Base-by-base conservation (phyloP, 2,888 invertebrate species). In the Xestia rhomboidea region DNA sequence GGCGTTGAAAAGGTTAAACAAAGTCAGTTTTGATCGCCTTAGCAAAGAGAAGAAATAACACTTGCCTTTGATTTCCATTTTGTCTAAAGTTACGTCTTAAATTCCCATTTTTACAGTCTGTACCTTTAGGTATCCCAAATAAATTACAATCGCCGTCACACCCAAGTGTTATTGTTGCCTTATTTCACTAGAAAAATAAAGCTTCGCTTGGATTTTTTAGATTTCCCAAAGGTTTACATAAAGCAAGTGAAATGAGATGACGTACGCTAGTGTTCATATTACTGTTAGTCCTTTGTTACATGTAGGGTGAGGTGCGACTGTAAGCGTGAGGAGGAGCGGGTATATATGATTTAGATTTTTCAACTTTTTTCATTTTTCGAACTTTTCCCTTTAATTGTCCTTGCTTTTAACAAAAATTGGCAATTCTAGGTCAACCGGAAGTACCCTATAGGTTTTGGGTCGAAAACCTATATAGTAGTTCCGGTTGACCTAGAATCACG, bases 211-310 rank as follows among this genome's bases (percentile, higher is more conserved):
- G 51, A 76, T 63, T 77, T 69, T 71, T 82, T 69, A 70, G 75
- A 85, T 85, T 84, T 85, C 77, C 77, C 86, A 30, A 51, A 73
- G 86, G 82, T 60, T 77, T 70, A 54, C 69, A 75, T 85, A 76
- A 74, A 69, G 49, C 74, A n/a, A 64, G 60, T 73, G 72, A 71
- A 76, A 75, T 82, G 49, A 68, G 44, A 57, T 69, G 73, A 81
- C 60, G 54, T 68, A 69, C 72, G 57, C 63, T 63, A 54, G 68
- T 72, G 68, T 68, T 68, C 70, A 63, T 69, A 73, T 81, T 76
- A 70, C 41, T 75, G 74, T 72, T 73, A 60, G 54, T 63, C 41
- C 34, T 51, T 68, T 83, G 66, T 81, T 63, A 49, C 34, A 15
- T 3, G 6, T 64, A 44, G 1, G 54, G 30, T 2, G 10, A 10